These are phyloP conservation scores for Chelmon rostratus DNA, from an alignment of 2,797 vertebrate species.

Conservation along the genomic window DNA sequence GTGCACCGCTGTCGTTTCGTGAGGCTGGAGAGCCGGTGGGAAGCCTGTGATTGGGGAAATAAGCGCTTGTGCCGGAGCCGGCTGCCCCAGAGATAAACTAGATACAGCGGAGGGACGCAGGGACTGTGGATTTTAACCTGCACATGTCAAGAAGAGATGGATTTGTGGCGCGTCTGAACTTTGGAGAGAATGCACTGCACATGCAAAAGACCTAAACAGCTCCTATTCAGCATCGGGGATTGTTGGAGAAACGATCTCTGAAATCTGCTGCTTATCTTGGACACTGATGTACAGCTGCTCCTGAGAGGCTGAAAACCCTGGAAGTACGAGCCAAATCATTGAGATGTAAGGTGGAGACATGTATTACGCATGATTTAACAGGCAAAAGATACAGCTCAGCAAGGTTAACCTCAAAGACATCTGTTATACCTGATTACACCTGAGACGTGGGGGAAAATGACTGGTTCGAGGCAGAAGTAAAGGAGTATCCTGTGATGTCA, in stretches of 20 bases:
- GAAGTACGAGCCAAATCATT: constrained; percentile 25
- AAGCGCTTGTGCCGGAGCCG: constrained; percentile 42
- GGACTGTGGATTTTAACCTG: constrained; percentile 46
- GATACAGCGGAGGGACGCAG: constrained; percentile 17
- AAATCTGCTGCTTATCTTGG: constrained; percentile 32
- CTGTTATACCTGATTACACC: constrained; percentile 54
- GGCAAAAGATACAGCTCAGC: constrained; percentile 35
- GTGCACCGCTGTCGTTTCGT: constrained; percentile 52
- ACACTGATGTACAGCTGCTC: constrained; percentile 24
- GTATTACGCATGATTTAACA: constrained; percentile 32
- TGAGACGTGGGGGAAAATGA: constrained; percentile 42
- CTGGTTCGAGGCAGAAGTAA: constrained; percentile 26
- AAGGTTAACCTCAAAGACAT: constrained; percentile 58
- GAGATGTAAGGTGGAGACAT: constrained; percentile 39
- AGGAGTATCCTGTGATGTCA: constrained; percentile 68
- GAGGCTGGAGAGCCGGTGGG: constrained; percentile 60
- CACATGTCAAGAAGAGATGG: constrained; percentile 24
- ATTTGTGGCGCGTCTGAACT: constrained; percentile 59
- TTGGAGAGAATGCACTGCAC: constrained; percentile 43
- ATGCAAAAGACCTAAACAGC: constrained; percentile 23
- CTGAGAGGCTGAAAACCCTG: constrained; percentile 17
- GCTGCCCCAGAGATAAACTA: constrained; percentile 47
- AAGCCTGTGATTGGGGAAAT: constrained; percentile 60
- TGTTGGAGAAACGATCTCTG: constrained; percentile 19
- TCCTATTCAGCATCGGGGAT: constrained; percentile 19